These are phyloP conservation scores for Planiliza haematocheilus DNA, from an alignment of 2,113 vertebrate genomes.

Conservation along the genomic window DNA sequence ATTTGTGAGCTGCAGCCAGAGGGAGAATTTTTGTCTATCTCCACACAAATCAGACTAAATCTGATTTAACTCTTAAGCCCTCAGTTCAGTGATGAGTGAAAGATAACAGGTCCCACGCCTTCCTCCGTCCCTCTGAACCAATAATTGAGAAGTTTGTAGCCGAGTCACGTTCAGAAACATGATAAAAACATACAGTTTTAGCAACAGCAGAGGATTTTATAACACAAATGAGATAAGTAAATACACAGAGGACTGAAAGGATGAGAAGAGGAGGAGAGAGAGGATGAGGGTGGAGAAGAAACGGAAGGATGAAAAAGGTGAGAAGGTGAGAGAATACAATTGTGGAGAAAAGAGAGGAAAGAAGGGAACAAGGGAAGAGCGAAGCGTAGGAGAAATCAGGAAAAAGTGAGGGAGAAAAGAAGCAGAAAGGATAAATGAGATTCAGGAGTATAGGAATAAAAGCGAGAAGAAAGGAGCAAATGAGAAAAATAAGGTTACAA, in stretches of 20 bases:
- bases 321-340: neutral
- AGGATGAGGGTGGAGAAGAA: neutral
- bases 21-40: constrained; percentile 37
- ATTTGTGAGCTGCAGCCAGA: constrained; percentile 62
- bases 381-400: neutral
- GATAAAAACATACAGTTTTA: neutral
- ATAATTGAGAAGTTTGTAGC: constrained; percentile 23
- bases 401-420: neutral
- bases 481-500: neutral
- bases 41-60: constrained; percentile 36
- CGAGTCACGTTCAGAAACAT: neutral
- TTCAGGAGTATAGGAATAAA: too few relatives aligned
- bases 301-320: fast-evolving
- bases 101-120: constrained; percentile 4
- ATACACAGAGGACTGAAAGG: neutral
- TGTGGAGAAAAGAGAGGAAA: neutral
- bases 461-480: neutral
- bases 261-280: neutral
- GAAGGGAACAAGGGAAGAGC: too few relatives aligned
- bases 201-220: neutral
- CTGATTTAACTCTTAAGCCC: constrained; percentile 15
- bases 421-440: neutral
- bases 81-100: constrained; percentile 12
- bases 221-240: constrained; percentile 17
- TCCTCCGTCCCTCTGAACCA: neutral